These are phyloP conservation scores for Psophia crepitans DNA, from an alignment of 2,113 vertebrate species.

Conservation along the genomic window DNA sequence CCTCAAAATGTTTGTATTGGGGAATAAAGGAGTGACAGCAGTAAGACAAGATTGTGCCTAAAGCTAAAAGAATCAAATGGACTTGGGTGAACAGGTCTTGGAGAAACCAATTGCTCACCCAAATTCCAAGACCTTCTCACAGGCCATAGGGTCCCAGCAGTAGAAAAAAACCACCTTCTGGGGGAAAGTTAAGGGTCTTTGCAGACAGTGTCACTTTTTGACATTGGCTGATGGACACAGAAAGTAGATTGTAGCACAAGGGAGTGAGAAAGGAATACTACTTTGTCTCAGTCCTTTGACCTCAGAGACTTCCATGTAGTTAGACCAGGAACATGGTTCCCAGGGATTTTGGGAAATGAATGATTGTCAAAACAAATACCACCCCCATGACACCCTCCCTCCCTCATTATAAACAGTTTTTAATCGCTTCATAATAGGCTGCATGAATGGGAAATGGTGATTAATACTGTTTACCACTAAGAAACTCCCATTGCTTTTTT, in stretches of 20 bases:
- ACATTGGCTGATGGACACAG: not conserved
- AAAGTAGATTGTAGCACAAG: not conserved
- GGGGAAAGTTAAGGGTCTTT: not conserved
- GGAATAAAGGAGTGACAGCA: not conserved
- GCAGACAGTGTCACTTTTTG: not conserved
- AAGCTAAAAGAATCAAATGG: not conserved
- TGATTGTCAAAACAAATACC: constrained; percentile 46
- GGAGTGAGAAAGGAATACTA: constrained; percentile 16
- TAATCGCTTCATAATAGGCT: constrained; percentile 47
- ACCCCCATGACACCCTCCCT: not conserved
- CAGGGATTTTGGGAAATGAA: constrained; percentile 59
- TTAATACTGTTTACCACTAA: constrained; percentile 37
- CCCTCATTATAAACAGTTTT: constrained; percentile 53
- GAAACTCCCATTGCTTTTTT: constrained; percentile 21
- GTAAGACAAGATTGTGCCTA: not conserved
- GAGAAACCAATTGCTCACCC: not conserved
- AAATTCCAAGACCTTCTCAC: not conserved
- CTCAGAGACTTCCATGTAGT: constrained; percentile 46
- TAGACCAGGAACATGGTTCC: constrained; percentile 56
- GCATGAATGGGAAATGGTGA: constrained; percentile 10
- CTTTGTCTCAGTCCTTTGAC: not conserved
- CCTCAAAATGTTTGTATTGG: not conserved
- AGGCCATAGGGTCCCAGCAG: not conserved
- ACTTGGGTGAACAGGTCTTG: not conserved
- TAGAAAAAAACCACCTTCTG: not conserved